phyloP scores from a whole-genome alignment of 2,797 vertebrate genomes.

The Distichodus sexfasciatus region DNA sequence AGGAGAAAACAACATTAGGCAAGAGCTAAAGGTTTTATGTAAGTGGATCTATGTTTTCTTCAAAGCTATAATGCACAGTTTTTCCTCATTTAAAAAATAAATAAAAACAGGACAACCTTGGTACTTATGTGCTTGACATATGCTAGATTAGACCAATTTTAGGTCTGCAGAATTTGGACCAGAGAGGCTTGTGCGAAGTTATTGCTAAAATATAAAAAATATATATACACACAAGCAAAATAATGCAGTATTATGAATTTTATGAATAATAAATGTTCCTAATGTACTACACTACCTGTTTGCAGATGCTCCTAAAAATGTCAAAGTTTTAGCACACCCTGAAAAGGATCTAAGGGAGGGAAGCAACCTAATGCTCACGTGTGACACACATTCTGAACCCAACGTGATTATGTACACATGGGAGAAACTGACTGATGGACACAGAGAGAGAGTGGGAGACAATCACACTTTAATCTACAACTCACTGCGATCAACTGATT shows the following conservation, averaged over 20 bases:
- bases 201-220: too few relatives aligned
- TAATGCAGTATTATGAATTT: too few relatives aligned
- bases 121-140: too few relatives aligned
- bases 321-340: constrained; percentile 8
- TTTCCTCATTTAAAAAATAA: not conserved
- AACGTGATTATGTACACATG: constrained; percentile 37
- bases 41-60: constrained; percentile 12
- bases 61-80: not conserved
- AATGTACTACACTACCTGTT: not conserved
- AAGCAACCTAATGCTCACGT: constrained; percentile 43
- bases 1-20: not conserved
- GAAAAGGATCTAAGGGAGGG: constrained; percentile 40
- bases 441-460: fast-evolving
- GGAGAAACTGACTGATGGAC: constrained; percentile 34
- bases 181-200: too few relatives aligned
- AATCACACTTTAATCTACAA: fast-evolving
- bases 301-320: constrained; percentile 62
- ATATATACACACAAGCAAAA: not conserved
- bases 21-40: constrained; percentile 7
- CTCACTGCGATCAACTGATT: constrained; percentile 45
- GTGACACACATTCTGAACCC: constrained; percentile 47
- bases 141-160: too few relatives aligned
- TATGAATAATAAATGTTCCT: not conserved
- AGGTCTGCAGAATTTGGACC: too few relatives aligned
- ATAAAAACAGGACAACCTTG: too few relatives aligned